Conservation (phyloP, 2,113 vertebrate species). For the Datnioides undecimradiatus region DNA sequence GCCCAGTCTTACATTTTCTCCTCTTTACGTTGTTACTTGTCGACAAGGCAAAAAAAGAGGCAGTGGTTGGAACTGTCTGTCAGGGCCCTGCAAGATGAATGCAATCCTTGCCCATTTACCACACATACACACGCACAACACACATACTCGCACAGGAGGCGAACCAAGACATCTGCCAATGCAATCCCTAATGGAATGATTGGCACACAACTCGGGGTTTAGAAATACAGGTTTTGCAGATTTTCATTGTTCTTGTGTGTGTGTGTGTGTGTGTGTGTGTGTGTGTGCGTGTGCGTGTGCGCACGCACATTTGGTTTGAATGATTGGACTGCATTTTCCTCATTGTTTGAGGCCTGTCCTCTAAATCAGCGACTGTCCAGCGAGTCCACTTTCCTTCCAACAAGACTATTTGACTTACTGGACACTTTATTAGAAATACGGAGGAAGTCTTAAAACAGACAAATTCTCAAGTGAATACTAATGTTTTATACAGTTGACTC, state of each 20-base stretch:
- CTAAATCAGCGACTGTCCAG: conserved; percentile 24
- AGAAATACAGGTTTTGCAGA: conserved; percentile 36
- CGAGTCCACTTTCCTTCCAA: conserved; percentile 5
- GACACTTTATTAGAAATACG: conserved; percentile 15
- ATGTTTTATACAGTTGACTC: background rate
- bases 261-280: conserved; percentile 12
- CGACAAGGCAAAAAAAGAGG: conserved; percentile 21
- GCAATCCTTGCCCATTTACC: conserved; percentile 39
- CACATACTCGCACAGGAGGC: background rate
- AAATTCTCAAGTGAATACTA: conserved; percentile 9
- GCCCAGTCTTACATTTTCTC: conserved; percentile 27
- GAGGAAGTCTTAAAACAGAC: background rate
- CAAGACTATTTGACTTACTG: background rate
- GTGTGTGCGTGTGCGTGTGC: conserved; percentile 6
- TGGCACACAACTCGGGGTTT: conserved; percentile 50
- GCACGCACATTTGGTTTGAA: conserved; percentile 7
- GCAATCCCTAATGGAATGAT: conserved; percentile 66
- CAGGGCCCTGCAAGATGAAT: conserved; percentile 55
- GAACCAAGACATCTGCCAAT: conserved; percentile 55
- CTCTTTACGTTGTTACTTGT: conserved; percentile 18
- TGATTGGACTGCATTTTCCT: conserved; percentile 13
- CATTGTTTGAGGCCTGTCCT: background rate
- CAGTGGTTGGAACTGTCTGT: conserved; percentile 37
- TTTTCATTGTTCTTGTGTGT: conserved; percentile 29
- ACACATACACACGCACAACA: background rate